phyloP scores from a whole-genome alignment of 1,140 invertebrate species.

The Drosophila subobscura region DNA sequence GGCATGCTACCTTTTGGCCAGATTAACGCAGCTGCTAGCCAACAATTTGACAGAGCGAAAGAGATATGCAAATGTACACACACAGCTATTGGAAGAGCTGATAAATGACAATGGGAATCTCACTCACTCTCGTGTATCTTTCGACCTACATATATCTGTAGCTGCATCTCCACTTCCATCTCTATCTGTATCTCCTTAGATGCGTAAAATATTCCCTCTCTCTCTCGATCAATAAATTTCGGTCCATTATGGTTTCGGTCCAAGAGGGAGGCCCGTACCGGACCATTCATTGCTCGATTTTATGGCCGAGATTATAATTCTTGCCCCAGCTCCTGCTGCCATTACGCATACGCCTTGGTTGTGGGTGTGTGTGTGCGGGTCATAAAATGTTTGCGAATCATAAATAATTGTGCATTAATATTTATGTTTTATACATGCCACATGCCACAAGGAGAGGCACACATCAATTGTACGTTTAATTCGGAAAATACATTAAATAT shows the following conservation, averaged over 20 bases:
- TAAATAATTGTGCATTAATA: constrained; percentile 59
- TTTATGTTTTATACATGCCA: constrained; percentile 36
- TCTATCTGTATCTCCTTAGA: too few species aligned
- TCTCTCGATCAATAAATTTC: not conserved
- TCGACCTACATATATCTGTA: too few species aligned
- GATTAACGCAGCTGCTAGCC: constrained; percentile 62
- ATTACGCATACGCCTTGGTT: constrained; percentile 64
- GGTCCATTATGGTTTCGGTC: constrained; percentile 7
- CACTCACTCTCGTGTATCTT: too few species aligned
- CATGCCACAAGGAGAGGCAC: constrained; percentile 11
- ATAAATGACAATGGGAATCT: too few species aligned
- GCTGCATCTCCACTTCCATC: too few species aligned
- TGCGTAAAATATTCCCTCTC: too few species aligned
- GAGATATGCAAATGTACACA: constrained; percentile 32
- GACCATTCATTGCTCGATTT: constrained; percentile 39
- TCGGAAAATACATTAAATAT: too few species aligned
- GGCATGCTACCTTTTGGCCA: constrained; percentile 45
- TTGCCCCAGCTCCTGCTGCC: constrained; percentile 22
- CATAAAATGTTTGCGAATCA: constrained; percentile 48
- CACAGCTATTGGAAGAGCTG: too few species aligned
- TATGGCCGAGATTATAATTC: constrained; percentile 38
- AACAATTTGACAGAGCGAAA: not conserved
- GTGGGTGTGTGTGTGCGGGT: constrained; percentile 8
- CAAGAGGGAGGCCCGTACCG: not conserved
- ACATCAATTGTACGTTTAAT: too few species aligned